phyloP scores from a whole-genome alignment of 2,888 invertebrate genomes.

The Brachypterus glaber region DNA sequence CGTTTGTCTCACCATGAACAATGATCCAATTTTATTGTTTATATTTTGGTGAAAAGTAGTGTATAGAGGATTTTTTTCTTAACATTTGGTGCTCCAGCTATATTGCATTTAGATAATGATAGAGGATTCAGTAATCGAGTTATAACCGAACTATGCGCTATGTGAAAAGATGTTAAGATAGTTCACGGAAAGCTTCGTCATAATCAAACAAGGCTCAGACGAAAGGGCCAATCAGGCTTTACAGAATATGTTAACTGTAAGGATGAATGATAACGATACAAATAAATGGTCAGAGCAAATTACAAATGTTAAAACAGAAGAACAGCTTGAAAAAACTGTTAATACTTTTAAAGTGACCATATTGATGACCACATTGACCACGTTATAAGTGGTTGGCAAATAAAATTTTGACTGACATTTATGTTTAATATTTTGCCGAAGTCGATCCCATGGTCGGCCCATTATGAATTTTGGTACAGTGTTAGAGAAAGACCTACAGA shows the following conservation, averaged over 20 bases:
- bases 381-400: too few species aligned
- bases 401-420: too few species aligned
- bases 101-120: conserved; percentile 30
- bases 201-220: conserved; percentile 21
- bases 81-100: conserved; percentile 26
- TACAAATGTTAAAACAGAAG: conserved; percentile 24
- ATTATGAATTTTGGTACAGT: too few species aligned
- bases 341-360: conserved; percentile 20
- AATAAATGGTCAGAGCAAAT: conserved; percentile 27
- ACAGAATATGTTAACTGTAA: conserved; percentile 23
- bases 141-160: conserved; percentile 19
- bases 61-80: too few species aligned
- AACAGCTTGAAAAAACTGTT: conserved; percentile 20
- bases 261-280: conserved; percentile 28
- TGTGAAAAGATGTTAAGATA: conserved; percentile 25
- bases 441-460: too few species aligned
- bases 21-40: too few species aligned
- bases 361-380: conserved; percentile 13
- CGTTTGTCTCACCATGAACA: too few species aligned
- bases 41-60: too few species aligned
- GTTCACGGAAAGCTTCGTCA: conserved; percentile 25
- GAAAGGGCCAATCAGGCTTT: conserved; percentile 27
- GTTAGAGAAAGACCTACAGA: too few species aligned
- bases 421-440: too few species aligned
- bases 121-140: conserved; percentile 27